Percentiles rank a stretch among this genome's conserved stretches.
Conservation (phyloP, 2,797 vertebrate genomes). For the Lepus oiostolus region DNA sequence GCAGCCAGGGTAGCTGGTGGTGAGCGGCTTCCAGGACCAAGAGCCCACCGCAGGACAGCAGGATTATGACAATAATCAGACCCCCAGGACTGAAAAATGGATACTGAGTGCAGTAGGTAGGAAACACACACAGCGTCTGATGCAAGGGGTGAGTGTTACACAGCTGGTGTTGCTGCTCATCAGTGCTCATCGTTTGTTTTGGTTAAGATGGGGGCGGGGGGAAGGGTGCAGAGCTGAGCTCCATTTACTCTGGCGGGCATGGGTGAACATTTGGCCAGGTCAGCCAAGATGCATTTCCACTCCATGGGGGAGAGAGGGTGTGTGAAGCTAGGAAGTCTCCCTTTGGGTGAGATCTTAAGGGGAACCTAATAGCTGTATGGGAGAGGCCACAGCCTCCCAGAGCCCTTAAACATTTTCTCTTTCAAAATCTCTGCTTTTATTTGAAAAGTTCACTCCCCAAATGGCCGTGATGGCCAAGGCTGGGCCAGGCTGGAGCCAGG, state of each 20-base stretch:
- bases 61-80: background rate
- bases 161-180: background rate
- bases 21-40: background rate
- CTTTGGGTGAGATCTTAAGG: background rate
- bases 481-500: no score
- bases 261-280: background rate
- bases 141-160: background rate
- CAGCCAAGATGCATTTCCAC: background rate
- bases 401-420: background rate
- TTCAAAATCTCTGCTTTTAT: no score
- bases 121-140: background rate
- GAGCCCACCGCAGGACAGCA: background rate
- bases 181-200: background rate
- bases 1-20: background rate
- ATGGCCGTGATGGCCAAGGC: no score
- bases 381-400: fast-evolving
- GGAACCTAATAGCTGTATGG: background rate
- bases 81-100: background rate
- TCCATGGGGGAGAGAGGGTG: background rate
- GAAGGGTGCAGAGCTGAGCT: background rate
- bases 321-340: background rate
- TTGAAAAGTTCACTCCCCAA: no score
- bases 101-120: background rate
- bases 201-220: background rate
- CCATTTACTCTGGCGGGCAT: background rate